phyloP scores from a whole-genome alignment of 2,797 vertebrate species.

The Siniperca scherzeri region DNA sequence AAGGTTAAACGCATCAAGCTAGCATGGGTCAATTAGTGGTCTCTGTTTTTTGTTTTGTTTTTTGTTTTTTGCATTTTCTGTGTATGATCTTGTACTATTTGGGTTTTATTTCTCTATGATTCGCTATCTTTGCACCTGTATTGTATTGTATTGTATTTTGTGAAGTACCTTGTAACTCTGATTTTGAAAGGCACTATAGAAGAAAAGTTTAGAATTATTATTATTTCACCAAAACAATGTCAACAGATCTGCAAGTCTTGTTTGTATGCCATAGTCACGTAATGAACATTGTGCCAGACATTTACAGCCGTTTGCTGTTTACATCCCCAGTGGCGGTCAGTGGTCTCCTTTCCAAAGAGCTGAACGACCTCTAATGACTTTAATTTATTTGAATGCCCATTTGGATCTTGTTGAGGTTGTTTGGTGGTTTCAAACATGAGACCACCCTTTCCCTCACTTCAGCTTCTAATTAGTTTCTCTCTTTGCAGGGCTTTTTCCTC shows the following conservation, averaged over 20 bases:
- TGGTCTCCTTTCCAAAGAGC: constrained; percentile 47
- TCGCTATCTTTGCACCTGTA: too few species aligned
- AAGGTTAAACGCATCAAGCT: constrained; percentile 5
- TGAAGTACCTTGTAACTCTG: too few species aligned
- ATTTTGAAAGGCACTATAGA: too few species aligned
- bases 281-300: constrained; percentile 11
- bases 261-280: constrained; percentile 36
- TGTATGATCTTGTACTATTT: too few species aligned
- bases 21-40: constrained; percentile 28
- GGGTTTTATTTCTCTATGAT: too few species aligned
- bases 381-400: constrained; percentile 38
- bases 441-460: constrained; percentile 30
- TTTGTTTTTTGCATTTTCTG: too few species aligned
- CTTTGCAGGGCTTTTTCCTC: background rate
- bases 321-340: constrained; percentile 35
- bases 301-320: constrained; percentile 27
- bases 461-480: constrained; percentile 19
- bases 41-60: too few species aligned
- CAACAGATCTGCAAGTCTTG: constrained; percentile 22
- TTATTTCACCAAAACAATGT: constrained; percentile 13
- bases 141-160: too few species aligned
- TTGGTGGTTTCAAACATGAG: constrained; percentile 53
- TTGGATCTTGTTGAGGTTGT: constrained; percentile 61
- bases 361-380: constrained; percentile 49
- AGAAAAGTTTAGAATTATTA: too few species aligned